These are phyloP conservation scores for Geotrypetes seraphini DNA, from an alignment of 2,797 vertebrate genomes.

Conservation along the genomic window DNA sequence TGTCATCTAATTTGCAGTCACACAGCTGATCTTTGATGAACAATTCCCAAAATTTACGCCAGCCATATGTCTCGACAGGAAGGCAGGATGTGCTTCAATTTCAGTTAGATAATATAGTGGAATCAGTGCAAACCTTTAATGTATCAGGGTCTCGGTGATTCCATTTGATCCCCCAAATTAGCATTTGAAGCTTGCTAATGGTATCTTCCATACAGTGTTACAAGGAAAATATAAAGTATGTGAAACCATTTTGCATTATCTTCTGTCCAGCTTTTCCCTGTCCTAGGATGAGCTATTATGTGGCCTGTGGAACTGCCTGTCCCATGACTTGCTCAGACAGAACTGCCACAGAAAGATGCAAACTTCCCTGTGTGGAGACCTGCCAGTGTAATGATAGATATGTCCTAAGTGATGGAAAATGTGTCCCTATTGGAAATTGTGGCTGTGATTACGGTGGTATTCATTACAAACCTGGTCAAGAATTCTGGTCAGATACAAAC, in stretches of 20 bases:
- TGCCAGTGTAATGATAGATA: conserved; percentile 56
- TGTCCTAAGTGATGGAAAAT: conserved; percentile 48
- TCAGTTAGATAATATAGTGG: too few species aligned
- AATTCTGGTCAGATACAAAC: conserved; percentile 40
- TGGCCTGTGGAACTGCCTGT: conserved; percentile 23
- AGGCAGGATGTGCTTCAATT: too few species aligned
- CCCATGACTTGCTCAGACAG: conserved; percentile 38
- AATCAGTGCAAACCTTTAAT: too few species aligned
- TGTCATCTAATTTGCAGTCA: too few species aligned
- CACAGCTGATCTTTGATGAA: too few species aligned
- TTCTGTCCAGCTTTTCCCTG: conserved; percentile 40
- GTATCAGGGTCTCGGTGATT: too few species aligned
- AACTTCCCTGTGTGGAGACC: conserved; percentile 43
- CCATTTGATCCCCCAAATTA: too few species aligned
- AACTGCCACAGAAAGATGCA: conserved; percentile 36
- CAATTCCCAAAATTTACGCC: too few species aligned
- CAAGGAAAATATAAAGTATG: neutral
- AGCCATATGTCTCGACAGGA: too few species aligned
- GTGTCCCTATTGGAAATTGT: conserved; percentile 48
- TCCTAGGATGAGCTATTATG: conserved; percentile 43
- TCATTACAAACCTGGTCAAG: conserved; percentile 35
- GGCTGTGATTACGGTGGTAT: conserved; percentile 54
- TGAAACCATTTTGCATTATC: neutral
- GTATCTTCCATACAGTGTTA: neutral
- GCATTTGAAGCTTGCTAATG: too few species aligned